Base-by-base conservation (phyloP, 2,888 invertebrate species). In the Diadegma fenestrale region DNA sequence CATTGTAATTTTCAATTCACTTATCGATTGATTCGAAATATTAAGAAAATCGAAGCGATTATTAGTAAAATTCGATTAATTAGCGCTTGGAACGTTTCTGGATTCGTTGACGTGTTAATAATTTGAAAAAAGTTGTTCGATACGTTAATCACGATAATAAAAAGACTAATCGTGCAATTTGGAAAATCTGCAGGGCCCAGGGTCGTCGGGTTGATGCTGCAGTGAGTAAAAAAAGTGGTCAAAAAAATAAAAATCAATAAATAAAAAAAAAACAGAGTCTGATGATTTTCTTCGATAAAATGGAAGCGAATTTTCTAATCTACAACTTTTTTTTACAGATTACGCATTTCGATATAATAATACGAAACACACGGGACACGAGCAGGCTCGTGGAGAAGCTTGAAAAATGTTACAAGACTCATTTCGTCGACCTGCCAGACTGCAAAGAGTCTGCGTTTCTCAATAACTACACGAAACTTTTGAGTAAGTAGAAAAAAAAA, bases 361-460 rank as follows among this genome's bases (percentile, higher is more conserved):
- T 94, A 22, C 91, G 91, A 78, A 93, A 92, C 72, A 92, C 92
- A 2, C 87, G 88, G 17, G 92, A 93, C 84, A 87, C 90, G 2
- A 91, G 91, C 26, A 91, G 91, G 41, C 86, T 93, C 1, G 84
- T 93, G 68, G 91, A 92, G 63, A 94, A 93, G 84, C 91, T 94
- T 48, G 87, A 82, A 8, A 90, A 91, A 30, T 91, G 93, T 86
- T 91, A 92, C 69, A 93, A 92, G 41, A 93, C 92, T 22, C 92
- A 93, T 72, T 94, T 94, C 86, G 84, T 90, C 0, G 88, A 89
- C 54, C 84, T 93, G 26, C 80, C 87, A 10, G 92, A 94, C 45
- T 93, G 92, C 80, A 93, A 89, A 86, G 94, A 95, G 89, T 89
- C 92, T 45, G 84, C 84, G 4, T 93, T 94, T 85, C 89, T 94